Percentiles rank a stretch among this genome's conserved stretches.
phyloP scores from a whole-genome alignment of 2,888 invertebrate genomes.

The Resseliella maxima region DNA sequence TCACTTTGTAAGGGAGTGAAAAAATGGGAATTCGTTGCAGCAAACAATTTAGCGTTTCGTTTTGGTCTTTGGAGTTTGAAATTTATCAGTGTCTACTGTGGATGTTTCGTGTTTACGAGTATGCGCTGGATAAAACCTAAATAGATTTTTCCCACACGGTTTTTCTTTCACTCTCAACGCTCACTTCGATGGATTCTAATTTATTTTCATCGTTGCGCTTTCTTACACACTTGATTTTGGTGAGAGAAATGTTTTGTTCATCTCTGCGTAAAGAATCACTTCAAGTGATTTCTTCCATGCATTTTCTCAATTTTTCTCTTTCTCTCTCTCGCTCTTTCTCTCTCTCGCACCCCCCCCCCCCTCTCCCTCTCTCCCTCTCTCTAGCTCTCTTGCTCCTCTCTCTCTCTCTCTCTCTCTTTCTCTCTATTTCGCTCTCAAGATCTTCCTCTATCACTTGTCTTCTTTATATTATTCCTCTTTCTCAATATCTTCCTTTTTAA shows the following conservation, averaged over 20 bases:
- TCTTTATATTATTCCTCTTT: too few relatives aligned
- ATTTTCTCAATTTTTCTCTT: too few relatives aligned
- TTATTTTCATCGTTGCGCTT: conserved; percentile 45
- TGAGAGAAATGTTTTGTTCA: neutral
- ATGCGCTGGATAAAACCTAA: conserved; percentile 29
- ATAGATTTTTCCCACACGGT: conserved; percentile 3
- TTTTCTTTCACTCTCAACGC: neutral
- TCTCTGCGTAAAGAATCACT: neutral
- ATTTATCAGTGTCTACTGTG: conserved; percentile 46
- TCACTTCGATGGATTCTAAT: conserved; percentile 29
- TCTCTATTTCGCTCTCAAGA: too few relatives aligned
- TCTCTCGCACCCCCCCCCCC: too few relatives aligned
- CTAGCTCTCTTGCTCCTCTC: too few relatives aligned
- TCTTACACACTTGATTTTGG: conserved; percentile 14
- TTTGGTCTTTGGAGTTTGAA: conserved; percentile 31
- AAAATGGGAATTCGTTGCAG: neutral
- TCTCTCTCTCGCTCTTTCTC: too few relatives aligned
- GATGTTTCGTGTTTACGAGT: conserved; percentile 46
- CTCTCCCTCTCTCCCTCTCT: too few relatives aligned
- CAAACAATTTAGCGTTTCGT: conserved; percentile 43
- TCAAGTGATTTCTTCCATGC: neutral
- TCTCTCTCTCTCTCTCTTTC: too few relatives aligned
- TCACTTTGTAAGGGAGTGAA: neutral
- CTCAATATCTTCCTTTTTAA: too few relatives aligned
- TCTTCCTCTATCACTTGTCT: too few relatives aligned